These are phyloP conservation scores for Dioctria rufipes DNA, from an alignment of 2,888 invertebrate genomes.

Conservation along the genomic window DNA sequence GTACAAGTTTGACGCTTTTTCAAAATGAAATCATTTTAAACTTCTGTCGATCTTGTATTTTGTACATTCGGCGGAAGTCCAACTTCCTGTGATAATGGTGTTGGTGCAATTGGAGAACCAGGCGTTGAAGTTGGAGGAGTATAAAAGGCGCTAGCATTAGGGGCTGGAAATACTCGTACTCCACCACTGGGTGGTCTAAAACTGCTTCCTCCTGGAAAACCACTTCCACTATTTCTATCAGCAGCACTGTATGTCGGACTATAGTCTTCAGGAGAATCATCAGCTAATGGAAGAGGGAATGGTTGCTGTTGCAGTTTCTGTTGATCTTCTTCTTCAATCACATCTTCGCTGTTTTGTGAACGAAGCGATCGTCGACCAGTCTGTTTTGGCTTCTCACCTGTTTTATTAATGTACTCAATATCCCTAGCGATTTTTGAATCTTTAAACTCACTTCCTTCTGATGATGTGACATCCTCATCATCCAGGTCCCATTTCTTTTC, in stretches of 20 bases:
- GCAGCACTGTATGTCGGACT: slow-evolving; percentile 70
- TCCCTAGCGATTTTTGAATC: slow-evolving; percentile 77
- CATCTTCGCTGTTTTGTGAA: slow-evolving; percentile 70
- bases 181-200: slow-evolving; percentile 63
- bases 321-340: slow-evolving; percentile 50
- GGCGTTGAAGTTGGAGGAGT: slow-evolving; percentile 61
- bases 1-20: background rate
- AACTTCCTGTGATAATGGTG: slow-evolving; percentile 67
- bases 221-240: slow-evolving; percentile 68
- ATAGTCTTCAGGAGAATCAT: slow-evolving; percentile 65
- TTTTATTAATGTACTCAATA: slow-evolving; percentile 74
- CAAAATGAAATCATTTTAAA: slow-evolving; percentile 63
- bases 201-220: slow-evolving; percentile 63
- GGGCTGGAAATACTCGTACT: slow-evolving; percentile 67
- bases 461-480: slow-evolving; percentile 76
- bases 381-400: slow-evolving; percentile 74
- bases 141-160: slow-evolving; percentile 64
- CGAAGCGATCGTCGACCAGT: slow-evolving; percentile 74
- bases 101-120: slow-evolving; percentile 56
- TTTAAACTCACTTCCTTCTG: slow-evolving; percentile 76
- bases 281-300: slow-evolving; percentile 65
- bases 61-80: slow-evolving; percentile 68
- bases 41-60: slow-evolving; percentile 69
- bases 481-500: slow-evolving; percentile 86
- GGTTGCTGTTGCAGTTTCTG: slow-evolving; percentile 55